Base-by-base conservation (phyloP, 2,888 invertebrate genomes). In the Spilosoma lubricipeda region DNA sequence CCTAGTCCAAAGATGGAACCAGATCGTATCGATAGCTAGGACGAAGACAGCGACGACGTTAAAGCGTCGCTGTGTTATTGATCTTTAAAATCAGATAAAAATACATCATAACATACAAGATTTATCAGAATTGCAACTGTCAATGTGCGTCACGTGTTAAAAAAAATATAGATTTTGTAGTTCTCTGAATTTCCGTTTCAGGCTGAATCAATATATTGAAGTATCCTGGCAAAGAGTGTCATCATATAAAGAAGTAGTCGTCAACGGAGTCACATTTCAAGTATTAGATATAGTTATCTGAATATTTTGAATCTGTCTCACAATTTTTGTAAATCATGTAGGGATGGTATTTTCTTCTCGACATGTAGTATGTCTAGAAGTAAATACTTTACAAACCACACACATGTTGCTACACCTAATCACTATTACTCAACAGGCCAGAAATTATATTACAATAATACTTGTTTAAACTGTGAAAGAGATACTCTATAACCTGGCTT, bases 1-100 rank as follows among this genome's bases (percentile, higher is more conserved):
- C 91, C 92, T 23, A 90, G 90, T 2, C 83, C 90, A 48, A 94
- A 95, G 85, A 74, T 93, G 70, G 94, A 94, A 71, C 86, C 91
- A 0, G 94, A 94, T 42, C 90, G 89, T 36, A 83, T 89, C 1
- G 94, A 94, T 81, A 93, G 93, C 92, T 94, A 93, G 90, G 89
- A 87, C 68, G 84, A 88, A 76, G 86, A 84, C 77, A 85, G 85
- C 85, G 85, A 83, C 85, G 83, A 79, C 27, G n/a, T 85, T 80
- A 72, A 69, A 30, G 70, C 87, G 85, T 87, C 88, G 88, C 89
- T 83, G 42, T 74, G 27, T 5, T 72, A 36, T 70, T 67, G 36
- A 66, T 4, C 65, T 36, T 36, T 56, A 56, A 13, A 23, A 23
- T 11, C n/a, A 13, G 27, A 45, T 45, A 45, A 18, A 13, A 45